Evolutionary conservation across 2,888 invertebrate genomes (phyloP).

Genomic region (Actias luna): DNA sequence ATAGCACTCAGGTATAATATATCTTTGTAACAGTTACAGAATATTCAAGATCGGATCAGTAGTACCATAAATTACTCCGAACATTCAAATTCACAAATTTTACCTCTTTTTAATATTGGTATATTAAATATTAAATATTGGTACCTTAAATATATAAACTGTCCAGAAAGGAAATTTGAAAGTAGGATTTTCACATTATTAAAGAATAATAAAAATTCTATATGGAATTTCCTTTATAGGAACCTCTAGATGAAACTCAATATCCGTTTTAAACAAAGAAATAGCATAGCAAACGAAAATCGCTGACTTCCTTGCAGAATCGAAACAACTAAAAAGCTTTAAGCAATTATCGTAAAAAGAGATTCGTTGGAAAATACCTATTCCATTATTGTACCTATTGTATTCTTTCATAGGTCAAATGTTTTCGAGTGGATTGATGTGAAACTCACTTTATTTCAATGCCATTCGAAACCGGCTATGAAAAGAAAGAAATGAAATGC

Average conservation of each 20-base stretch:
- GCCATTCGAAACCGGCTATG: not conserved
- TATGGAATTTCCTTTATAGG: not conserved
- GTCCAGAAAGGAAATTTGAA: too few species aligned
- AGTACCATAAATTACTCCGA: too few species aligned
- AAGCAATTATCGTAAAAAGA: slow-evolving; percentile 59
- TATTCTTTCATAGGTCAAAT: slow-evolving; percentile 43
- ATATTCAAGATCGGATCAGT: too few species aligned
- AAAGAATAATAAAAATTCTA: not conserved
- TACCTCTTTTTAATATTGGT: too few species aligned
- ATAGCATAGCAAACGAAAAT: slow-evolving; percentile 34
- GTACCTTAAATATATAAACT: too few species aligned
- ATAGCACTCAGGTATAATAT: too few species aligned
- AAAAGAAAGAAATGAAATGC: not conserved
- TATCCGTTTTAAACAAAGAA: slow-evolving; percentile 13
- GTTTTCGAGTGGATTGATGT: slow-evolving; percentile 36
- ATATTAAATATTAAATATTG: too few species aligned
- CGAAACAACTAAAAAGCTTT: slow-evolving; percentile 30
- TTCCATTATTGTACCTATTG: slow-evolving; percentile 43
- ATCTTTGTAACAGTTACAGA: too few species aligned
- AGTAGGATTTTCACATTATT: too few species aligned
- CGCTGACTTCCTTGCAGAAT: slow-evolving; percentile 26
- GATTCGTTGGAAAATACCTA: slow-evolving; percentile 48
- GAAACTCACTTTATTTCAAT: not conserved
- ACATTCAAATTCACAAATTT: too few species aligned
- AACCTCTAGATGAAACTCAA: not conserved